Percentiles rank a stretch among this genome's conserved stretches.
Evolutionary conservation across 2,888 invertebrate genomes (phyloP).

Genomic region (Pseudoips prasinana): DNA sequence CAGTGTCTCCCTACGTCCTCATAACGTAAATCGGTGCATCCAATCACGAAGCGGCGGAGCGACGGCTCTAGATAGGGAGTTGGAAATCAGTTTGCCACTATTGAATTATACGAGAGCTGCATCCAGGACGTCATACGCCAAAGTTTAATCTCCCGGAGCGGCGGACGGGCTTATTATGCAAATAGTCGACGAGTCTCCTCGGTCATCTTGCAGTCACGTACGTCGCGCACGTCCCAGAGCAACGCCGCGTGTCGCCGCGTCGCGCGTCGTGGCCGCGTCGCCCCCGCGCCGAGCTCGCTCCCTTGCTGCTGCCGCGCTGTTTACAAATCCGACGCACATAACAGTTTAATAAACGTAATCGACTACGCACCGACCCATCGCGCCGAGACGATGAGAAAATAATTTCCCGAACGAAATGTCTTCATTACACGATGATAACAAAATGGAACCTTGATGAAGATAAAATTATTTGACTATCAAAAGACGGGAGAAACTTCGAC

Average conservation of each 20-base stretch:
- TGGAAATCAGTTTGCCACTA: slow-evolving; percentile 77
- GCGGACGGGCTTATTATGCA: slow-evolving; percentile 76
- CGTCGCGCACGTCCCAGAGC: slow-evolving; percentile 36
- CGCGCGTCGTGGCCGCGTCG: slow-evolving; percentile 10
- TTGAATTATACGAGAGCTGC: slow-evolving; percentile 77
- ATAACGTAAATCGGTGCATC: slow-evolving; percentile 60
- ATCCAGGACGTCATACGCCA: slow-evolving; percentile 73
- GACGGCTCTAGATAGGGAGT: slow-evolving; percentile 52
- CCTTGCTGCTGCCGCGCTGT: slow-evolving; percentile 15
- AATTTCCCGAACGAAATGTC: slow-evolving; percentile 42
- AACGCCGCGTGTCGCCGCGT: slow-evolving; percentile 2
- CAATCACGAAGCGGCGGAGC: slow-evolving; percentile 53
- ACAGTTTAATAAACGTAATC: slow-evolving; percentile 19
- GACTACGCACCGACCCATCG: slow-evolving; percentile 14
- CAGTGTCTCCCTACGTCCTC: slow-evolving; percentile 35
- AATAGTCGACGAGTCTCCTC: slow-evolving; percentile 64
- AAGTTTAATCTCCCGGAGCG: slow-evolving; percentile 77
- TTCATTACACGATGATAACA: slow-evolving; percentile 56
- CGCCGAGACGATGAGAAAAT: slow-evolving; percentile 22
- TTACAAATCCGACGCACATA: slow-evolving; percentile 23
- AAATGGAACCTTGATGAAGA: slow-evolving; percentile 59
- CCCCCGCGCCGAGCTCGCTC: slow-evolving; percentile 13
- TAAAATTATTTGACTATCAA: slow-evolving; percentile 72
- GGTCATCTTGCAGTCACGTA: slow-evolving; percentile 70
- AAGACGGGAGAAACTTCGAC: slow-evolving; percentile 61